Evolutionary conservation across 2,888 invertebrate species (phyloP).

Genomic region (Choreutis nemorana): DNA sequence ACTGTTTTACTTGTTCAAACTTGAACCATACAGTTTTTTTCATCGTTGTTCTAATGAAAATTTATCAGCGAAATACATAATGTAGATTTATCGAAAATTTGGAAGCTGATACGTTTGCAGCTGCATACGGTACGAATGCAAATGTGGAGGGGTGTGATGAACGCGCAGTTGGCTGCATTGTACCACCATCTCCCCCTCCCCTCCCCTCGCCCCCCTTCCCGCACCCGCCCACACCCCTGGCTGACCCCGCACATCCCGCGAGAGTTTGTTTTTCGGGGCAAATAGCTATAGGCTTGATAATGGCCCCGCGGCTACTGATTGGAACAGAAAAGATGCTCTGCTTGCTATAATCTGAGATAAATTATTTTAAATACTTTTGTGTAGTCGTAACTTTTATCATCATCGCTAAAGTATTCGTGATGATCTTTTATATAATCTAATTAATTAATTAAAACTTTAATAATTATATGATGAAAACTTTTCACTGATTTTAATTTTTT

Average conservation of each 20-base stretch:
- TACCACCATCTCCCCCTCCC: constrained; percentile 23
- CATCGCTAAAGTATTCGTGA: no score
- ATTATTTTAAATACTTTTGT: no score
- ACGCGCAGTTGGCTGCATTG: constrained; percentile 63
- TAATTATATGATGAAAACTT: no score
- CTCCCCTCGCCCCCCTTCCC: constrained; percentile 12
- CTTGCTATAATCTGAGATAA: constrained; percentile 10
- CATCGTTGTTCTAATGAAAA: no score
- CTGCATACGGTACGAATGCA: constrained; percentile 45
- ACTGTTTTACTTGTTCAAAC: no score
- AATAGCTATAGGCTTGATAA: constrained; percentile 68
- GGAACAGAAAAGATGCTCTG: constrained; percentile 27
- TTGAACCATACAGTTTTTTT: no score
- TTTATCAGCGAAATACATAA: no score
- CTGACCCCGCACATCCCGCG: constrained; percentile 49
- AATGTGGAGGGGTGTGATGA: constrained; percentile 46
- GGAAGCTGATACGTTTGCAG: constrained; percentile 35
- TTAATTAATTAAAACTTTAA: no score
- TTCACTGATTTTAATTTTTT: no score
- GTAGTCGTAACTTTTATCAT: no score
- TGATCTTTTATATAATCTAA: no score
- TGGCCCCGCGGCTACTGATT: constrained; percentile 52
- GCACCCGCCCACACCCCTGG: no score
- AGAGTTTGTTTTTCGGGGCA: constrained; percentile 68
- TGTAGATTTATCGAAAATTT: constrained; percentile 5